Evolutionary conservation across 2,888 invertebrate species (phyloP).

Genomic region (Octodonta nipae): DNA sequence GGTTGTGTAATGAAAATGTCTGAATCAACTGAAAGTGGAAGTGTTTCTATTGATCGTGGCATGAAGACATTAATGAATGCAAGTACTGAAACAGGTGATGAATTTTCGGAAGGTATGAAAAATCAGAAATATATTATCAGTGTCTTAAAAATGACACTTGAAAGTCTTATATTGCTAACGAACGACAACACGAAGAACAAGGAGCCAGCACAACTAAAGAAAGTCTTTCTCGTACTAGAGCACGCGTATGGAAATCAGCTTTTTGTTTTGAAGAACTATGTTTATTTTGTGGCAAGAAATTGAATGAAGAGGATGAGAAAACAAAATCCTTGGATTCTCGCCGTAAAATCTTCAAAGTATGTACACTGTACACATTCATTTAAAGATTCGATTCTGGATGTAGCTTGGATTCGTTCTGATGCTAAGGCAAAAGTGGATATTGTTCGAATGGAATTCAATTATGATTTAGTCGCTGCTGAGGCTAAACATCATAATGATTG

Average conservation of each 20-base stretch:
- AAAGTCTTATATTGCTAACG: constrained; percentile 4
- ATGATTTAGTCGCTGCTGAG: constrained; percentile 22
- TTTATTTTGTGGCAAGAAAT: too few relatives aligned
- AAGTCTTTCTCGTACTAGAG: constrained; percentile 22
- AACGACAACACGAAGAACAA: constrained; percentile 3
- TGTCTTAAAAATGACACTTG: constrained; percentile 4
- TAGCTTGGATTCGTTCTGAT: constrained; percentile 16
- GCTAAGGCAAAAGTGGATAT: constrained; percentile 21
- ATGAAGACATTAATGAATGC: too few relatives aligned
- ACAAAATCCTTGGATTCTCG: constrained; percentile 19
- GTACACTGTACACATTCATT: constrained; percentile 19
- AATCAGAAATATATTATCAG: not conserved
- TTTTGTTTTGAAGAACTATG: too few relatives aligned
- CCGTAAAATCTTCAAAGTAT: constrained; percentile 18
- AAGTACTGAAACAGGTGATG: constrained; percentile 11
- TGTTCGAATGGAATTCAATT: constrained; percentile 18
- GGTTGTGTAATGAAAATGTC: constrained; percentile 7
- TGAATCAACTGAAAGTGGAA: constrained; percentile 20
- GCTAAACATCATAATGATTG: constrained; percentile 27
- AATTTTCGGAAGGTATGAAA: constrained; percentile 5
- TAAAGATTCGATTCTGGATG: constrained; percentile 15
- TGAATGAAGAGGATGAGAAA: constrained; percentile 25
- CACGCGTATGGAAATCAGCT: constrained; percentile 20
- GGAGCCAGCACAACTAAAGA: constrained; percentile 1
- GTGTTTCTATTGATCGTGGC: constrained; percentile 19